phyloP scores from a whole-genome alignment of 2,113 vertebrate genomes.

The Oncorhynchus gorbuscha region DNA sequence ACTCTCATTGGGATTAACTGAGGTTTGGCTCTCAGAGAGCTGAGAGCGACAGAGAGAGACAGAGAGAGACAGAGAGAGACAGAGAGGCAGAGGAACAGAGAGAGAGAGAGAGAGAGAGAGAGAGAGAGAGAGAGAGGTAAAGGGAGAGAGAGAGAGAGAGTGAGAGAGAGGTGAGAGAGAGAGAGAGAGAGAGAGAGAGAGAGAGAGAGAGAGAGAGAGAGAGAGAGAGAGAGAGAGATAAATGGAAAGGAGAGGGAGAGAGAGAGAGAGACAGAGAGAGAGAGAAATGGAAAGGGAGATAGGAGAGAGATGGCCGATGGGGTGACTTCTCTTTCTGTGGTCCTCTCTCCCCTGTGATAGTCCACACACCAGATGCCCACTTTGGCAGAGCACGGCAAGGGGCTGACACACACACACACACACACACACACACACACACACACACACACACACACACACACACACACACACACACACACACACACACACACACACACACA shows the following conservation, averaged over 20 bases:
- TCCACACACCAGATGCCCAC: constrained; percentile 67
- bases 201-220: too few species aligned
- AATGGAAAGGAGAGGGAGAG: background rate
- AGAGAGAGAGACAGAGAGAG: too few species aligned
- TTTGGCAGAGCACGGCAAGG: constrained; percentile 54
- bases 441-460: background rate
- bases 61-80: background rate
- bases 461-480: constrained; percentile 15
- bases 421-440: constrained; percentile 1
- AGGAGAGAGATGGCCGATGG: background rate
- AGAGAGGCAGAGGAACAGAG: background rate
- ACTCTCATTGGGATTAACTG: too few species aligned
- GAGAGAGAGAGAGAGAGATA: background rate
- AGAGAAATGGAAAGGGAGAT: background rate
- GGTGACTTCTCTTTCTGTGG: constrained; percentile 29
- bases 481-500: constrained; percentile 15
- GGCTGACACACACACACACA: constrained; percentile 8
- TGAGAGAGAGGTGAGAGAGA: too few species aligned
- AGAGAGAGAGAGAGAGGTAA: background rate
- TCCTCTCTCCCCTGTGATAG: constrained; percentile 44
- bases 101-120: background rate
- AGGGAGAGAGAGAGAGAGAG: background rate
- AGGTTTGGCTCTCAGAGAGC: too few species aligned
- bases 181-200: background rate
- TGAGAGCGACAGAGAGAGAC: background rate